phyloP scores from a whole-genome alignment of 2,797 vertebrate genomes.

The Ara ararauna region DNA sequence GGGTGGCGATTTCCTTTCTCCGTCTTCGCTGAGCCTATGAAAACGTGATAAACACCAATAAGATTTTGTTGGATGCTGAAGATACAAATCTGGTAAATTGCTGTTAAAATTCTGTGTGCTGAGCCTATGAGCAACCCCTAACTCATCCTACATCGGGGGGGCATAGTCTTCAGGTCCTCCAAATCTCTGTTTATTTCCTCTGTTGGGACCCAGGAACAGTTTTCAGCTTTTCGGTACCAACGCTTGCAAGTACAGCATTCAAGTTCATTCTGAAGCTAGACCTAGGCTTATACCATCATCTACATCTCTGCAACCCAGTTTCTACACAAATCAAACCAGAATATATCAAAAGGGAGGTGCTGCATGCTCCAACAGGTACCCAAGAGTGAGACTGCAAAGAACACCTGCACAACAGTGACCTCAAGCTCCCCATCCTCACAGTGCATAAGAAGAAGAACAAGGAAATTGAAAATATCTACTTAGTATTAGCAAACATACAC shows the following conservation, averaged over 20 bases:
- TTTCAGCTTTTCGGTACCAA: not conserved
- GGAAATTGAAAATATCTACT: not conserved
- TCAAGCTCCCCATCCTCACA: not conserved
- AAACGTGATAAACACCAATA: not conserved
- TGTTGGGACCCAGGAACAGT: not conserved
- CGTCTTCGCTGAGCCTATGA: conserved; percentile 89
- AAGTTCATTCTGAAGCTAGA: not conserved
- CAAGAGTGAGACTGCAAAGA: not conserved
- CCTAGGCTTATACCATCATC: not conserved
- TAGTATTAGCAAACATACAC: not conserved
- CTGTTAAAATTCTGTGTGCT: not conserved
- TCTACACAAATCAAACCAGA: not conserved
- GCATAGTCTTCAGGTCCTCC: not conserved
- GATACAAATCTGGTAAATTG: not conserved
- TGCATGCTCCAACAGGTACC: not conserved
- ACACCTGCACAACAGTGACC: not conserved
- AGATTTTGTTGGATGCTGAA: not conserved
- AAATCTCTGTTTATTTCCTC: not conserved
- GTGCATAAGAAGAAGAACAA: not conserved
- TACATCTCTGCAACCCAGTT: not conserved
- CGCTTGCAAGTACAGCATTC: not conserved
- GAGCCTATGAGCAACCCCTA: not conserved
- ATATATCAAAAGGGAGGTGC: not conserved
- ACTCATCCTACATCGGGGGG: not conserved
- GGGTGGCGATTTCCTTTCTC: conserved; percentile 85